Base-by-base conservation (phyloP, 2,888 invertebrate genomes). In the Caenorhabditis doughertyi region DNA sequence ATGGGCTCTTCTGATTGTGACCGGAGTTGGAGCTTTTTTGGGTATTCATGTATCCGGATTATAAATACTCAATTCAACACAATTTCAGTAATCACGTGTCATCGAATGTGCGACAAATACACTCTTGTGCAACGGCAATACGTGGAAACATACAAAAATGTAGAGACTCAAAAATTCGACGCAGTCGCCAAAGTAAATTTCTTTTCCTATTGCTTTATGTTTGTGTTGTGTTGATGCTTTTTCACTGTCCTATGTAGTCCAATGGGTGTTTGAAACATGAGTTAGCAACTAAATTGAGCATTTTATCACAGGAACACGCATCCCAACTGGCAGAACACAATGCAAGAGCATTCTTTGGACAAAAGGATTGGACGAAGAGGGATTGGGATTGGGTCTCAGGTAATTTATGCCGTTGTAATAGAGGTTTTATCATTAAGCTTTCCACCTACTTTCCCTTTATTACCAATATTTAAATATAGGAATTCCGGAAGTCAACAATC, bases 321-420 rank as follows among this genome's bases (percentile, higher is more conserved):
- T 81, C 86, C 8, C 79, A 83, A 53, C 51, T 87, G 21, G 89
- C 89, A 0, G 85, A 89, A 56, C 72, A 81, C 49, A 90, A 90
- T 73, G 88, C 89, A 1, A 64, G 88, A 21, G 87, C 86, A 11
- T 90, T 90, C 83, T 90, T 90, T 72, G 79, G 58, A 4, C 83
- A 84, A 44, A 73, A 82, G 21, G 86, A 87, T 80, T 88, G 87
- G 86, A 73, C 83, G n/a, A 90, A 90, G 64, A 81, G 81, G 35
- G 90, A 90, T 68, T 90, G 90, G 90, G 90, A 90, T 79, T 85
- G 88, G 87, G 88, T 88, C 18, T 85, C 85, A 16, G 85, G 84
- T 82, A 29, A 16, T 29, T 32, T 2, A 29, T 55, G 5, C 9
- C 9, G 5, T 35, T 35, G 35, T 11, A 51, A 51, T 4, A 35